Base-by-base conservation (phyloP, 2,113 vertebrate genomes). In the Corythoichthys haematopterus region DNA sequence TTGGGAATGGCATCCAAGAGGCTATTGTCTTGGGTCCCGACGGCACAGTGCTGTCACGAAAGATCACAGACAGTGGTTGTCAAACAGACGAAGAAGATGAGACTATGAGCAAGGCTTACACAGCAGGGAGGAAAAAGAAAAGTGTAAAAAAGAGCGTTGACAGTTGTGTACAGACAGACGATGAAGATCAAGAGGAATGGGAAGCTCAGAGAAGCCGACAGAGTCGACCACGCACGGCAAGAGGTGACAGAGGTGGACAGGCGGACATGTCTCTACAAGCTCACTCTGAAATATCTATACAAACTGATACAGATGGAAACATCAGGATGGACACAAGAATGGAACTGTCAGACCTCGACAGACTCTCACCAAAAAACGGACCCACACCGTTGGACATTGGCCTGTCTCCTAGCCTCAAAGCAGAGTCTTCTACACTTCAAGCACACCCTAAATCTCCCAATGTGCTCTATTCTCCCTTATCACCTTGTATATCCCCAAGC, bases 131-230 rank as follows among this genome's bases (percentile, higher is more conserved):
- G 69, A 93, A 94, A 67, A 98, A 92, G 90, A 84, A 71, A 74
- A 90, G 66, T 60, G 69, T 48, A 67, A 98, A 95, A 86, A 99
- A 96, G 80, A 94, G 96, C 50, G 94, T 98, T 50, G 97, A 99
- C 82, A 98, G 95, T 1, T 95, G 97, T 74, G 96, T 98, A 62
- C 97, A 99, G 87, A 99, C 97, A 2, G 97, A 99, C 78, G 97
- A 99, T 72, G 97, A 99, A 81, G 97, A 99, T 84, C 96, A 98
- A 83, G 97, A 99, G 6, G 97, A 98, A 66, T 99, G 97, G 97
- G 97, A 98, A 20, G 88, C 91, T 81, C 93, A 94, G 58, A 92
- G 93, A 84, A 92, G 90, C 57, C 90, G 95, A 75, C 94, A 96
- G 72, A 96, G 91, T 68, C 93, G 94, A 50, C 80, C 93, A 74